Base-by-base conservation (phyloP, 2,113 vertebrate species). In the Xerus inauris region DNA sequence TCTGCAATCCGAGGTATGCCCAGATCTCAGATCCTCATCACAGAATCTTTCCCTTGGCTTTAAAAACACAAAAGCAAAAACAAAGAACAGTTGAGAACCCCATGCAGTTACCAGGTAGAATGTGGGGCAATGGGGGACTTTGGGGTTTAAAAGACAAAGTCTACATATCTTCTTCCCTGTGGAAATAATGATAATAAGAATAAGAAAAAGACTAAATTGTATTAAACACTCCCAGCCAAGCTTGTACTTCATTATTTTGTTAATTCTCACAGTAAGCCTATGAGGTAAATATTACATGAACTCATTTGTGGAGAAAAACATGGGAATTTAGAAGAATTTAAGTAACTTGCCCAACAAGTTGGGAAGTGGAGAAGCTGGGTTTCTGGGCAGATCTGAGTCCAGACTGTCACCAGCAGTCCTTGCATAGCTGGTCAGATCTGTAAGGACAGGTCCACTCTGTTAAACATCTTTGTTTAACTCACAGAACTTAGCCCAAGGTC, bases 391-490 rank as follows among this genome's bases (percentile, higher is more conserved):
- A 54, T 51, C n/a, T 71, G n/a, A 67, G 51, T 84, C 7, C 49
- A 71, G 49, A 81, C 10, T 6, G 96, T 87, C 65, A 32, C 1
- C 0, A 59, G 16, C 17, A 94, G 45, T 22, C 22, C 32, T 65
- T 51, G 54, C 11, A 3, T 62, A 10, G n/a, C 64, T 71, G 38
- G 38, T n/a, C 77, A 75, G 65, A 11, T 71, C 81, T 65, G 35
- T 76, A 89, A 83, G 35, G 16, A 11, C 5, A 95, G 13, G 38
- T 69, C 65, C 57, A 64, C 28, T 94, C 38, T n/a, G n/a, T n/a
- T n/a, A n/a, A n/a, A n/a, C n/a, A 62, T 28, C 24, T 67, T 65
- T 77, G 45, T 54, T 86, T 93, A 75, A 64, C 19, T 97, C 76
- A 42, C 1, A 89, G 45, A 71, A 38, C 49, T 40, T 69, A 80